Conservation (phyloP, 2,888 invertebrate species). For the Morinoia aosen region DNA sequence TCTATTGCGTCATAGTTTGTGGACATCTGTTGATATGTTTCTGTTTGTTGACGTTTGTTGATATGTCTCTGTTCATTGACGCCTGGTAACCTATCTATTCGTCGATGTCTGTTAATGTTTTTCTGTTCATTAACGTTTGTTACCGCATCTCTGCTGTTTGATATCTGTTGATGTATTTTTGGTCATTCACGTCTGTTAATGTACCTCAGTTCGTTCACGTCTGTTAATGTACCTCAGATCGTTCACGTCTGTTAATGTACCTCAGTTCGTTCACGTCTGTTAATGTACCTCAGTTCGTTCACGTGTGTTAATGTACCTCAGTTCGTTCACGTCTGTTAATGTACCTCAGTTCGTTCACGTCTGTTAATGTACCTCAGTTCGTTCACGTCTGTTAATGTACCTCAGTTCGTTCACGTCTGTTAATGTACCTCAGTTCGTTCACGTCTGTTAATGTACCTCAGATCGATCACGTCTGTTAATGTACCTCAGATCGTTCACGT, state of each 20-base stretch:
- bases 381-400: neutral
- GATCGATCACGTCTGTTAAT: neutral
- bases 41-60: no score
- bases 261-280: neutral
- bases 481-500: neutral
- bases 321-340: neutral
- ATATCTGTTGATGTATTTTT: neutral
- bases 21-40: no score
- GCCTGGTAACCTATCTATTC: no score
- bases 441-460: neutral
- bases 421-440: neutral
- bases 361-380: neutral
- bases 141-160: no score
- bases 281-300: neutral
- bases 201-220: neutral
- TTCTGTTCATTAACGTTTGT: no score
- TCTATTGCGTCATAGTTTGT: no score
- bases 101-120: no score
- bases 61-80: no score
- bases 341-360: neutral
- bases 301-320: neutral
- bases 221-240: neutral
- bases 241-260: neutral
- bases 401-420: neutral
- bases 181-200: neutral